Evolutionary conservation across 2,797 vertebrate genomes (phyloP), one percentile per base, ranked within the genome.

Genomic region (Pterois miles): DNA sequence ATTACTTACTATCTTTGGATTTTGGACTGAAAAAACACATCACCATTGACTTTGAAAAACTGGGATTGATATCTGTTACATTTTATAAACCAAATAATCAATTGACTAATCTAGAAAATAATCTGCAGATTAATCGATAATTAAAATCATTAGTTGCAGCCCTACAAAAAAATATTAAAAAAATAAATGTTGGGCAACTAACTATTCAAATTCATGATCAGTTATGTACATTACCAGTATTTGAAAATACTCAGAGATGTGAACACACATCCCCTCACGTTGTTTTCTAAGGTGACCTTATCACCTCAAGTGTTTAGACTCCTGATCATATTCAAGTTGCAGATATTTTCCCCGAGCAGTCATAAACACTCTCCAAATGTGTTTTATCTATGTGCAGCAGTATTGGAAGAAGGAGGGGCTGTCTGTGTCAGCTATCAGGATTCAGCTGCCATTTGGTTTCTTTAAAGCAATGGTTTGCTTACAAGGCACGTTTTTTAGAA

Each of bases 321-420:
- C 31, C 65, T 14, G 20, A 58, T 66, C 23, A 82, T 76, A 57
- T 76, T 77, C 46, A 67, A 74, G 60, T 68, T 71, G 31, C 43
- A 40, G 64, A 77, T 78, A 63, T 70, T 84, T 89, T 70, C 33
- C 76, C 50, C 27, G 48, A 70, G 63, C 60, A 87, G 80, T 65
- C 57, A 72, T 64, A 69, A 86, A 81, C 71, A 76, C 48, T 77
- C 76, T 81, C 59, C 78, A 77, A 75, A 79, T 73, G 48, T 62
- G 52, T 53, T 85, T 86, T 82, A 81, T 89, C 81, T 80, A 62
- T 71, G 56, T 77, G 56, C 76, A 67, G 78, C 82, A 80, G 76
- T 68, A 18, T 29, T 65, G 22, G 71, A 53, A 66, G 56, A 60
- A 66, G 56, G 52, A 59, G 18, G n/a, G 38, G 54, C 46, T 62